Percentiles rank a stretch among this genome's conserved stretches.
phyloP scores from a whole-genome alignment of 1,140 invertebrate species.

The Aphidius gifuensis region DNA sequence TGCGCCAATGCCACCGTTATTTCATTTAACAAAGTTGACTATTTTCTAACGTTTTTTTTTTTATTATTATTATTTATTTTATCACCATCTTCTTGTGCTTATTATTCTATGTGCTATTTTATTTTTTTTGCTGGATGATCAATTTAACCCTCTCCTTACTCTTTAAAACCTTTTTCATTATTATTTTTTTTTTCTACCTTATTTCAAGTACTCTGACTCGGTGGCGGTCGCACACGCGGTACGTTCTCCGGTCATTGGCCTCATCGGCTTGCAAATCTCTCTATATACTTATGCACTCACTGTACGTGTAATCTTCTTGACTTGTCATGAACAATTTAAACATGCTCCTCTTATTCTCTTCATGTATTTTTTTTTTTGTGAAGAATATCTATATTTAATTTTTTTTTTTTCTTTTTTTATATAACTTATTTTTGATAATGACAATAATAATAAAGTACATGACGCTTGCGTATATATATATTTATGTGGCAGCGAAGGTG shows the following conservation, averaged over 20 bases:
- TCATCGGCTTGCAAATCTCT: constrained; percentile 40
- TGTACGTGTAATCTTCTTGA: constrained; percentile 21
- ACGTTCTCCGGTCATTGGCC: constrained; percentile 53
- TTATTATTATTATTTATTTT: no score
- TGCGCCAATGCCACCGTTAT: no score
- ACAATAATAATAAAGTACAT: not conserved
- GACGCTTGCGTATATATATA: constrained; percentile 31
- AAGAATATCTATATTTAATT: not conserved
- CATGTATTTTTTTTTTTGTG: not conserved
- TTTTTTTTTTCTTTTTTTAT: not conserved
- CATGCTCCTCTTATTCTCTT: constrained; percentile 4
- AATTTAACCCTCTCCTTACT: constrained; percentile 10
- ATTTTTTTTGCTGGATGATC: no score
- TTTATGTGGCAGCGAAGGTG: constrained; percentile 35
- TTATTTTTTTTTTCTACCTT: constrained; percentile 20
- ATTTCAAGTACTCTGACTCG: constrained; percentile 8
- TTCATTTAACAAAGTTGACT: no score
- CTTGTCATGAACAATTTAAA: constrained; percentile 32
- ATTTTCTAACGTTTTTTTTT: no score
- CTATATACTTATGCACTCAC: constrained; percentile 17
- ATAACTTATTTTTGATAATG: not conserved
- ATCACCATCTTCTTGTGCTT: no score
- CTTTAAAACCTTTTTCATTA: not conserved
- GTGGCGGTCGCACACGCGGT: constrained; percentile 27
- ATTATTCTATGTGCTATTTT: no score